Base-by-base conservation (phyloP, 2,113 vertebrate species). In the Albula goreensis region DNA sequence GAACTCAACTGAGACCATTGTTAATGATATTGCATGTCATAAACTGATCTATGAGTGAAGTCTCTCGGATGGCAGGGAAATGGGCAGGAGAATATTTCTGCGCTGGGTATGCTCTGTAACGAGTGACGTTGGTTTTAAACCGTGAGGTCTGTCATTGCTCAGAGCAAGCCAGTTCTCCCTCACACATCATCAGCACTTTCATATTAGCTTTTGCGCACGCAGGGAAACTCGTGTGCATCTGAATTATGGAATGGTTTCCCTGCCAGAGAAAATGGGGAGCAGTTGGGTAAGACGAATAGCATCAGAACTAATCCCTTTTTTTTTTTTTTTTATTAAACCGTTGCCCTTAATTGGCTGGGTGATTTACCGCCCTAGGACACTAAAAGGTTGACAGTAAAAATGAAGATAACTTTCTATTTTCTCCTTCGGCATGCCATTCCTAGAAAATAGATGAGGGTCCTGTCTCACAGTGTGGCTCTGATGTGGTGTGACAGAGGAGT, bases 301-400 rank as follows among this genome's bases (percentile, higher is more conserved):
- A 89, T 91, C 85, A 51, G 86, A 90, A 81, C 85, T 90, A 93
- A 95, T 94, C 91, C 90, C 87, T 90, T 93, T 94, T 93, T 90
- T 92, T 93, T 12, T 15, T 3, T 12, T 12, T 56, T 6, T 56
- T 56, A 56, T 56, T 8, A 56, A 41, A 41, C 7, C 88, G 85
- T 90, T 89, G 86, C 87, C 74, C 89, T 92, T 93, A 94, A 96
- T 95, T 93, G 94, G 90, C 90, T 90, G 0, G 51, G 82, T 93
- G 93, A 92, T 94, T 93, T 89, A 92, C 85, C 88, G 82, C 89
- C 86, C 49, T 81, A 74, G 88, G 87, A 91, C 83, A 82, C 88
- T 66, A 81, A 3, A 89, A 87, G 88, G 85, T 86, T 83, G 78
- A n/a, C 63, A 82, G 86, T 81, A 85, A 8, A 87, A 80, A 63